These are phyloP conservation scores for Triops longicaudatus DNA, from an alignment of 1,140 invertebrate species.

Conservation along the genomic window DNA sequence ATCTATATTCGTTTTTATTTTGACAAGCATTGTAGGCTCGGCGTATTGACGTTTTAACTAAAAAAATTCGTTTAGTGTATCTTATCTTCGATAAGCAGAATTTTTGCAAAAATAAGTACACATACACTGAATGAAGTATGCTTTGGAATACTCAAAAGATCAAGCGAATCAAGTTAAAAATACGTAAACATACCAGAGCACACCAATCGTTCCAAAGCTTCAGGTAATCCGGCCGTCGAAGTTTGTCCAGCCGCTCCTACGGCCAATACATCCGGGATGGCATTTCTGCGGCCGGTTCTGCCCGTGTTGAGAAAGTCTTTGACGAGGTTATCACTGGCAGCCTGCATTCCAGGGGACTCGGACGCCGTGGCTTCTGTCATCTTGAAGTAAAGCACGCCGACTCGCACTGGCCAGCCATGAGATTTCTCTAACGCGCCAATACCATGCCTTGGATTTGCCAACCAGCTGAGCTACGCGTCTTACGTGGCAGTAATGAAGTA, in stretches of 20 bases:
- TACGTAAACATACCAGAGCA: conserved; percentile 45
- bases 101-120: too few relatives aligned
- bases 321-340: conserved; percentile 36
- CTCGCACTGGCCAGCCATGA: neutral
- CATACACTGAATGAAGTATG: too few relatives aligned
- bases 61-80: too few relatives aligned
- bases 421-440: neutral
- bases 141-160: too few relatives aligned
- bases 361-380: neutral
- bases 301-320: conserved; percentile 67
- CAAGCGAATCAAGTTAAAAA: too few relatives aligned
- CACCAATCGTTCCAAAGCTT: conserved; percentile 53
- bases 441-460: neutral
- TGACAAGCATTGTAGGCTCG: too few relatives aligned
- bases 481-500: neutral
- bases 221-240: conserved; percentile 59
- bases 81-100: too few relatives aligned
- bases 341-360: neutral
- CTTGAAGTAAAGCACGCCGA: neutral
- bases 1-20: neutral
- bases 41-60: too few relatives aligned
- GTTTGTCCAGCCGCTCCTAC: conserved; percentile 48
- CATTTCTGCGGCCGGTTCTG: conserved; percentile 66
- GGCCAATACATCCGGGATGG: conserved; percentile 57
- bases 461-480: neutral